Base-by-base conservation (phyloP, 2,113 vertebrate genomes). In the Symphodus melops region DNA sequence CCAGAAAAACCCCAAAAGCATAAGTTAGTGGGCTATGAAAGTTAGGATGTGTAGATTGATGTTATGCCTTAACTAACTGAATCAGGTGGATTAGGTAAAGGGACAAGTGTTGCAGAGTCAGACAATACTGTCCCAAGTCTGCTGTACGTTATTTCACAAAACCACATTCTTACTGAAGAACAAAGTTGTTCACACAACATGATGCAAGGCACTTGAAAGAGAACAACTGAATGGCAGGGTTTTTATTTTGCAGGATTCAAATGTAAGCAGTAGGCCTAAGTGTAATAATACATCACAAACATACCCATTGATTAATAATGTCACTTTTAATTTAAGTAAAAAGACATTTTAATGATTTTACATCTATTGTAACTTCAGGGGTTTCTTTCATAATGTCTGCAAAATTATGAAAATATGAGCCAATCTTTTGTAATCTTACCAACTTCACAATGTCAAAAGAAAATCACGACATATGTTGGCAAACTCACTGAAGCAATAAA, bases 401-500 rank as follows among this genome's bases (percentile, higher is more conserved):
- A 79, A 84, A 5, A 9, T n/a, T 86, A 60, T 68, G 44, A 53
- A 82, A 83, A 69, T 55, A 33, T 51, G 23, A 58, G 57, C 57
- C 52, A 48, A 4, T 21, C 4, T 86, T 81, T 75, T 62, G 80
- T 23, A 73, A 88, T 23, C 3, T 19, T 16, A 55, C 21, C 1
- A 14, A 9, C 33, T 65, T 49, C 28, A 33, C 28, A 33, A 33
- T 6, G 9, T 49, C 55, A 57, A 62, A n/a, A 55, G 41, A 8
- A 1, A 2, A 11, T 19, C 12, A 11, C 19, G 46, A 10, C 56
- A 0, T 16, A 28, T 59, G 72, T 86, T 88, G 4, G 39, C 41
- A 79, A 82, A 83, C 59, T 9, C 7, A 39, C 33, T 89, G 69
- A 74, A 55, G 87, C 81, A 88, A 88, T 16, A 52, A 65, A 59